These are phyloP conservation scores for Scleropages formosus DNA, from an alignment of 2,797 vertebrate species.

Conservation along the genomic window DNA sequence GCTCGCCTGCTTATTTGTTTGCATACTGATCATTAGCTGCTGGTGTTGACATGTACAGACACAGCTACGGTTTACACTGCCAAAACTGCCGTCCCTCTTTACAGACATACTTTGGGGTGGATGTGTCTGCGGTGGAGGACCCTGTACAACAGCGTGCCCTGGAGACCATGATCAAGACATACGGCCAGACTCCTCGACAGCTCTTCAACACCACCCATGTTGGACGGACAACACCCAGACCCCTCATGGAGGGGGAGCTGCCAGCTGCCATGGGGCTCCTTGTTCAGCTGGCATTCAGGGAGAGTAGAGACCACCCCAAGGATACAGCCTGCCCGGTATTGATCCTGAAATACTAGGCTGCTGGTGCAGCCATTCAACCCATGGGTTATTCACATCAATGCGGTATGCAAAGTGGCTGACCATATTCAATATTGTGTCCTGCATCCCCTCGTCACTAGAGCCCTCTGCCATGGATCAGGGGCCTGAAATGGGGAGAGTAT, in stretches of 20 bases:
- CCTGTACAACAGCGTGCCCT: conserved; percentile 93
- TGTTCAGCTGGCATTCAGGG: conserved; percentile 94
- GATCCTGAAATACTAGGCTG: not conserved
- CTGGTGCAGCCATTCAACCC: too few species aligned
- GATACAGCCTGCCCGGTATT: conserved; percentile 83
- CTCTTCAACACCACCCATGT: conserved; percentile 84
- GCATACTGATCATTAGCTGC: too few species aligned
- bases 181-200: conserved; percentile 94
- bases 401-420: too few species aligned
- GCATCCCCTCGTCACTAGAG: conserved; percentile 66
- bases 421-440: not conserved
- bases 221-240: conserved; percentile 77
- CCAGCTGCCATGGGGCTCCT: conserved; percentile 92
- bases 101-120: conserved; percentile 98
- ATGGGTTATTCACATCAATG: too few species aligned
- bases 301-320: conserved; percentile 82
- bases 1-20: too few species aligned
- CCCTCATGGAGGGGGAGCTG: conserved; percentile 88
- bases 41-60: too few species aligned
- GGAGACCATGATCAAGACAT: conserved; percentile 99
- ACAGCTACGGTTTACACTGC: too few species aligned
- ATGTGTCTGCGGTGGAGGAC: conserved; percentile 96
- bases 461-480: conserved; percentile 93
- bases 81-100: not conserved
- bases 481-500: conserved; percentile 96